These are phyloP conservation scores for Thysanoteuthis rhombus DNA, from an alignment of 2,888 invertebrate genomes.

Conservation along the genomic window DNA sequence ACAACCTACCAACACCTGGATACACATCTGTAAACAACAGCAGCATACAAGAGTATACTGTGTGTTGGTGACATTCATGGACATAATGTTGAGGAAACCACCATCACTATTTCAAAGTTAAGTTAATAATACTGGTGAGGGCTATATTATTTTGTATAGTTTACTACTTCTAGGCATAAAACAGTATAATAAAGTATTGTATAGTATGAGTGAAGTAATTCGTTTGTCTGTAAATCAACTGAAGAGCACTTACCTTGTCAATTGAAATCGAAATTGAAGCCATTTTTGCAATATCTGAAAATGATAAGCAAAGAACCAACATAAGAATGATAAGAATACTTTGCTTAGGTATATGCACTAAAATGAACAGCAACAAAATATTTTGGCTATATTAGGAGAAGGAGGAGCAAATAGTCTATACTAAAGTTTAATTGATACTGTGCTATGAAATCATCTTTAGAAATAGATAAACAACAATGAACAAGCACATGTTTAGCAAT, in stretches of 20 bases:
- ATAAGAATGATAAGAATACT: neutral
- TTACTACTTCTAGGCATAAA: too few relatives aligned
- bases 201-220: neutral
- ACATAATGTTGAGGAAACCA: too few relatives aligned
- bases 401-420: neutral
- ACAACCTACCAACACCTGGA: too few relatives aligned
- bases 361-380: neutral
- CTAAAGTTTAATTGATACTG: neutral
- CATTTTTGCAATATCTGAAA: neutral
- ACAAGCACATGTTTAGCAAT: neutral
- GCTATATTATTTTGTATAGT: too few relatives aligned
- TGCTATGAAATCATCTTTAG: neutral
- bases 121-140: too few relatives aligned
- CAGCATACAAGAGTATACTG: too few relatives aligned
- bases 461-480: neutral
- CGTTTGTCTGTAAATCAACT: neutral
- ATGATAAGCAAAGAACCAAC: neutral
- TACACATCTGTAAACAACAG: too few relatives aligned
- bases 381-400: too few relatives aligned
- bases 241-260: neutral
- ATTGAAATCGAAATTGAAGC: neutral
- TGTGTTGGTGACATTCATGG: too few relatives aligned
- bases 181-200: neutral
- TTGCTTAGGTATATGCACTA: neutral
- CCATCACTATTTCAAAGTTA: too few relatives aligned